Conservation (phyloP, 2,888 invertebrate genomes). For the Monopis laevigella region DNA sequence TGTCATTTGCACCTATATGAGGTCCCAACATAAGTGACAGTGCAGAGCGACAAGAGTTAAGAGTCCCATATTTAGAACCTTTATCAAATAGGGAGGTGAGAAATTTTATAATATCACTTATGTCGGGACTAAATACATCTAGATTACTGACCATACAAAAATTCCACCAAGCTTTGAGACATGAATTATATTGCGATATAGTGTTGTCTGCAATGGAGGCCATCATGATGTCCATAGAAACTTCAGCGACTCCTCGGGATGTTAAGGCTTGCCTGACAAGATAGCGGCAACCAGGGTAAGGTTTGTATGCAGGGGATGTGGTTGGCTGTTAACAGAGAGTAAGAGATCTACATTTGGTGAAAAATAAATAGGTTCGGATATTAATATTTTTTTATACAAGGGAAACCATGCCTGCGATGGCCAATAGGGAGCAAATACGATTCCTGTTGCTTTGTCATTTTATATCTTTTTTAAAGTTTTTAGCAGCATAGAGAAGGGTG, state of each 20-base stretch:
- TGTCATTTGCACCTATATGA: not conserved
- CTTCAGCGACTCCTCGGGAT: constrained; percentile 4
- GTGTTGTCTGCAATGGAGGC: constrained; percentile 3
- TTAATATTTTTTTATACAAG: constrained; percentile 7
- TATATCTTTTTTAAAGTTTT: constrained; percentile 15
- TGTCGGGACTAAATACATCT: no score
- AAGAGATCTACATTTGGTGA: not conserved
- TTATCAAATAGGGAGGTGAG: not conserved
- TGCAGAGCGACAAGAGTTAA: no score
- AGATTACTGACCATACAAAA: no score
- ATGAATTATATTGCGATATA: constrained; percentile 1
- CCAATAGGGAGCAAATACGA: constrained; percentile 18
- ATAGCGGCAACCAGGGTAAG: constrained; percentile 13
- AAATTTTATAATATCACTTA: not conserved
- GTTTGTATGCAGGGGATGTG: constrained; percentile 2
- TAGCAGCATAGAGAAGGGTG: constrained; percentile 17
- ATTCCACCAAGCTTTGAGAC: not conserved
- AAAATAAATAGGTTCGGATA: constrained; percentile 1
- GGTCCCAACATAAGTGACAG: constrained; percentile 4
- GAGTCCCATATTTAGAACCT: no score
- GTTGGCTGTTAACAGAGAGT: not conserved
- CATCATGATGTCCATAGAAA: not conserved
- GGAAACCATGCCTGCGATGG: constrained; percentile 19
- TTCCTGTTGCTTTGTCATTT: constrained; percentile 12
- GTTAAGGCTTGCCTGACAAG: constrained; percentile 20